Evolutionary conservation across 2,113 vertebrate species (phyloP).

Genomic region (Stigmatopora argus): DNA sequence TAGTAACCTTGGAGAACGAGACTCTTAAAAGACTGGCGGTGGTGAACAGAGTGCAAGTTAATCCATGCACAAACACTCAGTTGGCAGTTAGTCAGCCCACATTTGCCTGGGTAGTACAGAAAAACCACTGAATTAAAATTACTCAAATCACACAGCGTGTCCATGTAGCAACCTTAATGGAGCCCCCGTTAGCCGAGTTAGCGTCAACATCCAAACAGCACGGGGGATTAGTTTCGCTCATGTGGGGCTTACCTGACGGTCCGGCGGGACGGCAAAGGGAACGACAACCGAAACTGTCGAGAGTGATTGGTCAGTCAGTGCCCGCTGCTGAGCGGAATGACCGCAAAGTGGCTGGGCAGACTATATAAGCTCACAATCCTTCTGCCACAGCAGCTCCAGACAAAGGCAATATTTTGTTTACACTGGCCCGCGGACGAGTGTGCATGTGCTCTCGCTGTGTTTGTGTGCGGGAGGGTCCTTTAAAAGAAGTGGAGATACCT

Average conservation of each 20-base stretch:
- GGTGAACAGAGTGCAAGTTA: constrained; percentile 4
- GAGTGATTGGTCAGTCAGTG: constrained; percentile 67
- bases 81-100: constrained; percentile 4
- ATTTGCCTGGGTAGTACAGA: no score
- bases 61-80: constrained; percentile 2
- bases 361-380: constrained; percentile 39
- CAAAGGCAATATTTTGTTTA: constrained; percentile 52
- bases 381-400: constrained; percentile 64
- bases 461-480: neutral
- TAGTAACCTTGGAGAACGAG: neutral
- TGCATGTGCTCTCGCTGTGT: constrained; percentile 5
- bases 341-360: constrained; percentile 25
- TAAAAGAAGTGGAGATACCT: constrained; percentile 69
- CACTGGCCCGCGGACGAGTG: constrained; percentile 24
- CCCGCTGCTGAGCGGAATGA: constrained; percentile 12
- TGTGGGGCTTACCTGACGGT: constrained; percentile 54
- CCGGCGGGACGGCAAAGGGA: constrained; percentile 55
- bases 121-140: neutral
- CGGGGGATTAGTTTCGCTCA: constrained; percentile 41
- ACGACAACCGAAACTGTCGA: constrained; percentile 81
- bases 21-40: no score
- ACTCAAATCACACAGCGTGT: neutral
- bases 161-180: neutral
- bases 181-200: constrained; percentile 45
- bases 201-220: constrained; percentile 28